Conservation (phyloP, 2,888 invertebrate species). For the Escarpia spicata region DNA sequence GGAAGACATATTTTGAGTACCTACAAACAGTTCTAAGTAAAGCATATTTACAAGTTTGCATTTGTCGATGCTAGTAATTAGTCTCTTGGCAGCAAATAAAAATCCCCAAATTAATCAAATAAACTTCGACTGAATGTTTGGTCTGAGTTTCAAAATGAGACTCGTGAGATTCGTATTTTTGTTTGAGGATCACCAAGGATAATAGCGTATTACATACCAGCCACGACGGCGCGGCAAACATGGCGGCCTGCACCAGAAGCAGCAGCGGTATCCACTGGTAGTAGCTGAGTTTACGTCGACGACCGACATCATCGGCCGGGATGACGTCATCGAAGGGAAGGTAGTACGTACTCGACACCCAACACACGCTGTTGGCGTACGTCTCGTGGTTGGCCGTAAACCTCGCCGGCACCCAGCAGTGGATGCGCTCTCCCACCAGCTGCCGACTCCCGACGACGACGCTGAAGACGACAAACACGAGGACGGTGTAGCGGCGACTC, state of each 20-base stretch:
- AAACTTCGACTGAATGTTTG: no score
- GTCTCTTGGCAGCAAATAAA: no score
- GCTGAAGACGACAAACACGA: not conserved
- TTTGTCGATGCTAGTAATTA: no score
- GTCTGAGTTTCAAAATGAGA: no score
- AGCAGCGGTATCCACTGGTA: constrained; percentile 12
- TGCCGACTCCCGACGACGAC: constrained; percentile 19
- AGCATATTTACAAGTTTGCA: no score
- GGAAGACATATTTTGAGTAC: no score
- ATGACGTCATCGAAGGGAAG: constrained; percentile 8
- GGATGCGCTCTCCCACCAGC: not conserved
- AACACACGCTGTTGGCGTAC: constrained; percentile 20
- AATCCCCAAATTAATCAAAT: no score
- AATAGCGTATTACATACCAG: not conserved
- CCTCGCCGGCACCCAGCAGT: constrained; percentile 18
- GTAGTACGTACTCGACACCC: constrained; percentile 23
- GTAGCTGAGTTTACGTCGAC: not conserved
- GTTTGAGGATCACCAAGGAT: not conserved
- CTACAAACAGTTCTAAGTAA: no score
- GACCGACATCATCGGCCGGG: not conserved
- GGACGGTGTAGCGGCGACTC: not conserved
- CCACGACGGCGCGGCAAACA: not conserved
- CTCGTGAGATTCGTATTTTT: no score
- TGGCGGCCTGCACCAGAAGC: not conserved
- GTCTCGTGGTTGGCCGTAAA: constrained; percentile 17